Conservation (phyloP, 2,113 vertebrate species). For the Festucalex cinctus region DNA sequence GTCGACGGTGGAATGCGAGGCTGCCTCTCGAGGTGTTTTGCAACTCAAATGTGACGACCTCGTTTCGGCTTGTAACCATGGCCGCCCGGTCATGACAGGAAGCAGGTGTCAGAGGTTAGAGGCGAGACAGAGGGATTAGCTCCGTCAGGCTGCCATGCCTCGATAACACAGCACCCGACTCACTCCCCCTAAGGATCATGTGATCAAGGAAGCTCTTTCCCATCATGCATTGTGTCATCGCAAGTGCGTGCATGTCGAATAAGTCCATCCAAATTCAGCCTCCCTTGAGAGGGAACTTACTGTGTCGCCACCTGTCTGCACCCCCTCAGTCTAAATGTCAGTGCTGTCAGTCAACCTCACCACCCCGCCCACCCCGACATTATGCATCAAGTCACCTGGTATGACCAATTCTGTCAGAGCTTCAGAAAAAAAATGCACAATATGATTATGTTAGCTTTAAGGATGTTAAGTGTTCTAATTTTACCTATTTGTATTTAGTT, state of each 20-base stretch:
- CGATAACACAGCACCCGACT: neutral
- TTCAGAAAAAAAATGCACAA: no score
- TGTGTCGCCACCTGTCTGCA: constrained; percentile 39
- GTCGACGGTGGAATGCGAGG: neutral
- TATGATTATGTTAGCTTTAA: no score
- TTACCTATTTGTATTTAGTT: no score
- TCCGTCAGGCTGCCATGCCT: neutral
- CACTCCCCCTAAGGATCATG: constrained; percentile 2
- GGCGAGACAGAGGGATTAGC: constrained; percentile 2
- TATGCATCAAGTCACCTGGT: constrained; percentile 36
- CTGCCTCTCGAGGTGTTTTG: constrained; percentile 11
- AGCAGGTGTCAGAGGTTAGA: constrained; percentile 26
- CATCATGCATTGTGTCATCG: constrained; percentile 17
- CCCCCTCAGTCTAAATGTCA: constrained; percentile 58
- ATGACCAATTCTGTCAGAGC: constrained; percentile 21
- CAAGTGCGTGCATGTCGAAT: neutral
- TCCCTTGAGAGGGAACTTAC: constrained; percentile 45
- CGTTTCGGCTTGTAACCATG: constrained; percentile 9
- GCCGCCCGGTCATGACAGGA: constrained; percentile 12
- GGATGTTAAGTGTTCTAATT: no score
- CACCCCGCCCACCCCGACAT: constrained; percentile 28
- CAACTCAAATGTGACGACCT: constrained; percentile 18
- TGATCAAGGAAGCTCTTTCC: constrained; percentile 2
- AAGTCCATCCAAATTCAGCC: constrained; percentile 49
- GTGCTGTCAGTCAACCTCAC: constrained; percentile 63